Evolutionary conservation across 2,888 invertebrate genomes (phyloP).

Genomic region (Xanthorhoe designata): DNA sequence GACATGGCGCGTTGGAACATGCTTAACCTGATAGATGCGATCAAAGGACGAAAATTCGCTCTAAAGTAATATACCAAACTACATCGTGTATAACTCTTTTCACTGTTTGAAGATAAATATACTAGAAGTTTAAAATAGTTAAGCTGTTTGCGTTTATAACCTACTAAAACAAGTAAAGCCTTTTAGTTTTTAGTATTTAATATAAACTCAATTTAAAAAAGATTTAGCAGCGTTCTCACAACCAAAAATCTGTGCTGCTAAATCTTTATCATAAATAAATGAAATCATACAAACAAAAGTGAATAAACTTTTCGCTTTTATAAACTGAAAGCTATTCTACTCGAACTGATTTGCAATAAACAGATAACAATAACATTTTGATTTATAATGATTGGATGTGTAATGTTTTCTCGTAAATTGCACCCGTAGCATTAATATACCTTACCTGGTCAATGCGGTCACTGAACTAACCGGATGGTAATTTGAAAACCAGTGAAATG

Average conservation of each 20-base stretch:
- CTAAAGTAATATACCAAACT: conserved; percentile 3
- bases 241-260: no score
- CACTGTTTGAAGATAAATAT: neutral
- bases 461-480: neutral
- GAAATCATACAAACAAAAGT: conserved; percentile 1
- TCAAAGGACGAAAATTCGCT: conserved; percentile 24
- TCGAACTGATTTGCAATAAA: conserved; percentile 6
- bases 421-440: neutral
- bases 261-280: neutral
- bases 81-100: neutral
- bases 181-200: neutral
- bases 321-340: conserved; percentile 13
- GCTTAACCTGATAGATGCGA: conserved; percentile 21
- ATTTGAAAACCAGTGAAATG: neutral
- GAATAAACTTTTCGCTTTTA: conserved; percentile 10
- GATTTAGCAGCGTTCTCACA: neutral
- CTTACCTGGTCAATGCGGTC: neutral
- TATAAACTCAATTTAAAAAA: neutral
- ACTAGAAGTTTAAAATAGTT: neutral
- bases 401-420: conserved; percentile 9
- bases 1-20: conserved; percentile 13
- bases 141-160: no score
- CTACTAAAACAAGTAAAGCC: no score
- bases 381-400: conserved; percentile 15
- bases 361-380: conserved; percentile 11